Percentiles rank a stretch among this genome's conserved stretches.
Conservation (phyloP, 2,888 invertebrate species). For the Carpatolechia fugitivella region DNA sequence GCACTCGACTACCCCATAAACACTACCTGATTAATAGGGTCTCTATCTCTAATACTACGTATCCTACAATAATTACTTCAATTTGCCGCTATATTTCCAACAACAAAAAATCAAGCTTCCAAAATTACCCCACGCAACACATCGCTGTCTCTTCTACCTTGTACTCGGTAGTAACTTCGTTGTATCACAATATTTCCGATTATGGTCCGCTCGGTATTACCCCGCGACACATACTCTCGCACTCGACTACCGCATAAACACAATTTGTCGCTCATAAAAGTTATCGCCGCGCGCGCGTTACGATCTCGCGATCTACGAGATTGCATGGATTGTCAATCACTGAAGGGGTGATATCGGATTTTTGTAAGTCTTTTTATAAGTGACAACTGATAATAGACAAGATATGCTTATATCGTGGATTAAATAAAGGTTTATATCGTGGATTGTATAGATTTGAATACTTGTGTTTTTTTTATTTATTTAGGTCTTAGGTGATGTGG, state of each 20-base stretch:
- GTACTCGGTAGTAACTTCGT: constrained; percentile 48
- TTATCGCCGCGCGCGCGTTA: constrained; percentile 53
- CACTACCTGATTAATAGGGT: too few relatives aligned
- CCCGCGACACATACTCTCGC: constrained; percentile 53
- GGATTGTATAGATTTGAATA: too few relatives aligned
- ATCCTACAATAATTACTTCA: too few relatives aligned
- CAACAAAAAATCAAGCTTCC: too few relatives aligned
- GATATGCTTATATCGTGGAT: too few relatives aligned
- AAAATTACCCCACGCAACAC: too few relatives aligned
- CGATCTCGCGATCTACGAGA: constrained; percentile 16
- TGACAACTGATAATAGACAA: too few relatives aligned
- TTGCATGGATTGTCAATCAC: constrained; percentile 19
- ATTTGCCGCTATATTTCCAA: too few relatives aligned
- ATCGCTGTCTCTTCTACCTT: constrained; percentile 22
- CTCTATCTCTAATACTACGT: too few relatives aligned
- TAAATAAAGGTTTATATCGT: too few relatives aligned
- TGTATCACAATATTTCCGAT: constrained; percentile 70
- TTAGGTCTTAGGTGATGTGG: too few relatives aligned
- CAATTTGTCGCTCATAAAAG: constrained; percentile 77
- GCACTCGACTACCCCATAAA: constrained; percentile 49
- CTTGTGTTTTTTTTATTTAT: too few relatives aligned
- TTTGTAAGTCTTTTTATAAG: neutral
- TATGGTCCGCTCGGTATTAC: constrained; percentile 53
- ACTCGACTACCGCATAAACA: constrained; percentile 56
- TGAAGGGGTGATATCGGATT: constrained; percentile 5